phyloP scores from a whole-genome alignment of 1,140 invertebrate species.

The Cherax destructor region DNA sequence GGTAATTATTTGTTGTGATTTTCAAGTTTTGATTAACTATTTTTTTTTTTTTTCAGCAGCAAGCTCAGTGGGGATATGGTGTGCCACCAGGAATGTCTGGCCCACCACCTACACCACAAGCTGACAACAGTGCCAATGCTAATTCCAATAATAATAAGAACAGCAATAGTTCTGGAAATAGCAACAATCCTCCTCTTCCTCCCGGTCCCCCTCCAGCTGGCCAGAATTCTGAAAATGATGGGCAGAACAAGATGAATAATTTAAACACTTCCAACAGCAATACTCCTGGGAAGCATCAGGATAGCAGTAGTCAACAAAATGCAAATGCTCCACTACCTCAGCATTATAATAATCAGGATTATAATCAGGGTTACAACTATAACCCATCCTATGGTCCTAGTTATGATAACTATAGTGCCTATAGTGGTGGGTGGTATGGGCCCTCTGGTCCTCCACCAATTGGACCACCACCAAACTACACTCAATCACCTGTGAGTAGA shows the following conservation, averaged over 20 bases:
- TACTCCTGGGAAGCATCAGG: background rate
- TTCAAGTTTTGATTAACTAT: background rate
- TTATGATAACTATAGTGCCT: constrained; percentile 33
- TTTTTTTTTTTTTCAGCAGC: background rate
- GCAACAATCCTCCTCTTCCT: constrained; percentile 33
- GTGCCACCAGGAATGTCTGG: constrained; percentile 34
- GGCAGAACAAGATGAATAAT: constrained; percentile 10
- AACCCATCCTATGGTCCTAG: background rate
- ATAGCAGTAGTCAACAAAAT: background rate
- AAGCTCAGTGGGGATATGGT: constrained; percentile 24
- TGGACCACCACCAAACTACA: background rate
- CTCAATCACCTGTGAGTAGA: background rate
- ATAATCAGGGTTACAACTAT: constrained; percentile 30
- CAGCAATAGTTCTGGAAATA: background rate
- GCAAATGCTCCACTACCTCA: background rate
- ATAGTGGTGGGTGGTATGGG: constrained; percentile 39
- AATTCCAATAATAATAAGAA: constrained; percentile 25
- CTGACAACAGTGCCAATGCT: background rate
- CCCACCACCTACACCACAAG: background rate
- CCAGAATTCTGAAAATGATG: background rate
- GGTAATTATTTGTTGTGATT: background rate
- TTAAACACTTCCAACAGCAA: background rate
- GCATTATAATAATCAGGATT: constrained; percentile 21
- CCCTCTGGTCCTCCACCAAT: constrained; percentile 14
- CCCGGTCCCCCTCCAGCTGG: constrained; percentile 31